Conservation (phyloP, 1,140 invertebrate species). For the Listronotus bonariensis region DNA sequence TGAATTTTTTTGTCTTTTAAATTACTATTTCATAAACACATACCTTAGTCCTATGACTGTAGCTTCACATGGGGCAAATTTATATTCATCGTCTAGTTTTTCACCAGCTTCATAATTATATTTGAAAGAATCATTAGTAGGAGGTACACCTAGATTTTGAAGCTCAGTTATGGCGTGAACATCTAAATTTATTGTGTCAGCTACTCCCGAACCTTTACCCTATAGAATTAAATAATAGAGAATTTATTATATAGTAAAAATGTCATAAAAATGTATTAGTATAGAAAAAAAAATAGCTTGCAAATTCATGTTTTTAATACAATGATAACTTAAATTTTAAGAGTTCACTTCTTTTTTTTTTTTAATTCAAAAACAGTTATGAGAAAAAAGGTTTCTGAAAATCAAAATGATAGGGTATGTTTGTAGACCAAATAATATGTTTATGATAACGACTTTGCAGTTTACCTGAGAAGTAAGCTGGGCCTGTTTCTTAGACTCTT, state of each 20-base stretch:
- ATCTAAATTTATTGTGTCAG: slow-evolving; percentile 87
- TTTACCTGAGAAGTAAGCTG: slow-evolving; percentile 78
- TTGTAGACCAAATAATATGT: background rate
- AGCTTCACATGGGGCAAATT: slow-evolving; percentile 67
- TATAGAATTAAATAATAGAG: slow-evolving; percentile 12
- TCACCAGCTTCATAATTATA: slow-evolving; percentile 82
- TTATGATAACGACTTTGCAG: background rate
- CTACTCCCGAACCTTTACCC: slow-evolving; percentile 73
- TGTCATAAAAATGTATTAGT: no score
- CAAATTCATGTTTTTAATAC: no score
- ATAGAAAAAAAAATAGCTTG: no score
- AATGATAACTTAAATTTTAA: no score
- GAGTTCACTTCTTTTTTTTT: no score
- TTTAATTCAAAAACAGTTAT: no score
- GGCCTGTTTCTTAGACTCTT: slow-evolving; percentile 91
- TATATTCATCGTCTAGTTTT: slow-evolving; percentile 71
- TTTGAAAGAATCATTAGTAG: slow-evolving; percentile 91
- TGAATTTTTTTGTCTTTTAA: no score
- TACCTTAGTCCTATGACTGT: slow-evolving; percentile 72
- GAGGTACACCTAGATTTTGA: slow-evolving; percentile 74
- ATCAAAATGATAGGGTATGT: no score
- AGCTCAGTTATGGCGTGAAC: slow-evolving; percentile 95
- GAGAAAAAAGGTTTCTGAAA: no score
- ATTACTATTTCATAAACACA: background rate
- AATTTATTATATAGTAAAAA: no score